Percentiles rank a stretch among this genome's conserved stretches.
phyloP scores from a whole-genome alignment of 2,797 vertebrate genomes.

The Hoplostethus atlanticus region DNA sequence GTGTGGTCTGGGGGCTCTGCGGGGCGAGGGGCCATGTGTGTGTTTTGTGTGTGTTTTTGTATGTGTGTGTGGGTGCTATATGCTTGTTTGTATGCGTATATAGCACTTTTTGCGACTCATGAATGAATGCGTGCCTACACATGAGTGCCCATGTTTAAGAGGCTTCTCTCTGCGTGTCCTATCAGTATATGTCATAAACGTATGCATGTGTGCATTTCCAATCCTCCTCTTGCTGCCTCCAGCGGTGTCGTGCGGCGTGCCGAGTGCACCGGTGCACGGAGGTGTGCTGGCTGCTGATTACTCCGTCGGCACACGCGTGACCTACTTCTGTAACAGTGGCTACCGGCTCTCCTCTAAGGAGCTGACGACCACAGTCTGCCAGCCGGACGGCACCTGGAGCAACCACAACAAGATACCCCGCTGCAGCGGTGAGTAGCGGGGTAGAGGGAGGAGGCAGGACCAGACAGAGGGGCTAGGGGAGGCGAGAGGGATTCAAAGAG shows the following conservation, averaged over 20 bases:
- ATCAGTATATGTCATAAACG: constrained; percentile 26
- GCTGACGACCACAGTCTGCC: constrained; percentile 94
- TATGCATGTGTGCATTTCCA: constrained; percentile 42
- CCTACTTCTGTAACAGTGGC: constrained; percentile 97
- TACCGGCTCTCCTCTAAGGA: constrained; percentile 97
- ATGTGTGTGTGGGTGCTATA: background rate
- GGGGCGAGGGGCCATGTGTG: background rate
- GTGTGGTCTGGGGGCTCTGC: constrained; percentile 31
- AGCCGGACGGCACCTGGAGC: constrained; percentile 97
- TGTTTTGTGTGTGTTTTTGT: background rate
- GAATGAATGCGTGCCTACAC: constrained; percentile 9
- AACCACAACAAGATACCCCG: constrained; percentile 98
- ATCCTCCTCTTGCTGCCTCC: constrained; percentile 45
- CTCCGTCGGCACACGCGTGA: constrained; percentile 94
- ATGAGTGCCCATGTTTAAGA: constrained; percentile 26
- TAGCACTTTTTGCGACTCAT: constrained; percentile 1
- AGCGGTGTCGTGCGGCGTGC: constrained; percentile 97
- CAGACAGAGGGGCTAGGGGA: background rate
- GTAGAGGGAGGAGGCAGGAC: constrained; percentile 7
- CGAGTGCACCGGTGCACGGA: constrained; percentile 92
- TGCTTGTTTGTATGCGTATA: background rate
- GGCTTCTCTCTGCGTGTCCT: constrained; percentile 13
- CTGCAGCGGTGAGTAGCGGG: constrained; percentile 88
- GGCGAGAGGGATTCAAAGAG: constrained; percentile 24
- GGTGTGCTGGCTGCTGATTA: constrained; percentile 97